Percentiles rank a stretch among this genome's conserved stretches.
Conservation (phyloP, 2,113 vertebrate genomes). For the Ophiodon elongatus region DNA sequence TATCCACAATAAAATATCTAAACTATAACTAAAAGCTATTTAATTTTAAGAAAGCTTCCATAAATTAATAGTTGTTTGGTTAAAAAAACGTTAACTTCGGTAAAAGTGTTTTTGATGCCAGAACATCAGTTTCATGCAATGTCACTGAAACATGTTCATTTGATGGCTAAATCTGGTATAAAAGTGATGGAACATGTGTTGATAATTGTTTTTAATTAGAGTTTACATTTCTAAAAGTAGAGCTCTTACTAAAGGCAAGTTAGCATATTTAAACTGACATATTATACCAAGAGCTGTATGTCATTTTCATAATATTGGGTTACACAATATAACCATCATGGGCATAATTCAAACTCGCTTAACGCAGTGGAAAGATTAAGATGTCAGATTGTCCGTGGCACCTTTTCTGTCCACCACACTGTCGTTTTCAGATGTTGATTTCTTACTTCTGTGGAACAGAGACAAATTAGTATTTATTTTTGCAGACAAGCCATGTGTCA, state of each 20-base stretch:
- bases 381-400: not conserved
- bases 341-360: not conserved
- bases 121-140: not conserved
- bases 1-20: not conserved
- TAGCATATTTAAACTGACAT: not conserved
- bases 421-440: not conserved
- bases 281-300: not conserved
- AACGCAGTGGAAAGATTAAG: not conserved
- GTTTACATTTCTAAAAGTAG: not conserved
- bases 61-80: not conserved
- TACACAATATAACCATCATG: not conserved
- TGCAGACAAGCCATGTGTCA: not conserved
- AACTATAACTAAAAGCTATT: not conserved
- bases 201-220: not conserved
- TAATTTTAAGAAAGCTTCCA: not conserved
- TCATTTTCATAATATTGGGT: not conserved
- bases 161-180: not conserved
- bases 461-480: not conserved
- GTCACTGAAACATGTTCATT: not conserved
- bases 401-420: not conserved
- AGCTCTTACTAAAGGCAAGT: not conserved
- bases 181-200: not conserved
- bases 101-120: not conserved
- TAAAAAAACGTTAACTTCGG: not conserved
- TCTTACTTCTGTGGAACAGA: constrained; percentile 23